Percentiles rank a stretch among this genome's conserved stretches.
Evolutionary conservation across 2,888 invertebrate species (phyloP).

Genomic region (Agrochola lota): DNA sequence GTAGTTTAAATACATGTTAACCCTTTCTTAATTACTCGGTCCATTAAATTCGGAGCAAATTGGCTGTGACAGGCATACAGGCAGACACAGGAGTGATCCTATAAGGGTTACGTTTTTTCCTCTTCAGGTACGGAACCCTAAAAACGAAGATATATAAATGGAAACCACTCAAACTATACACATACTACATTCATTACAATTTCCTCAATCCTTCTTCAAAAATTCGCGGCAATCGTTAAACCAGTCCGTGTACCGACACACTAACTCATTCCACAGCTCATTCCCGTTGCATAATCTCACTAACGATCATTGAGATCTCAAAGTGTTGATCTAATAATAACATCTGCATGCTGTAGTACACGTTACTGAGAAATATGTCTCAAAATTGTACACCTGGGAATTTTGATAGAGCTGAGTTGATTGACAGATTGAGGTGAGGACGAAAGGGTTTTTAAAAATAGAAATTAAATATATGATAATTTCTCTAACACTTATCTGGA

Average conservation of each 20-base stretch:
- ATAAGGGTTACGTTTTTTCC: too few species aligned
- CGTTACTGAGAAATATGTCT: slow-evolving; percentile 25
- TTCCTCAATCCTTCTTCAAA: too few species aligned
- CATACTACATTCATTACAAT: too few species aligned
- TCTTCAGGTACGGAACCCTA: too few species aligned
- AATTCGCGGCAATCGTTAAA: background rate
- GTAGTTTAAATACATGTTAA: too few species aligned
- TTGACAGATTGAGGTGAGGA: background rate
- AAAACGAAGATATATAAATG: too few species aligned
- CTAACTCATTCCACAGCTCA: slow-evolving; percentile 6
- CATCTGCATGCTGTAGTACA: background rate
- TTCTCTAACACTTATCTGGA: background rate
- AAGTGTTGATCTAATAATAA: slow-evolving; percentile 38
- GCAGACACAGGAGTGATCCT: too few species aligned
- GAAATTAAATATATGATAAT: background rate
- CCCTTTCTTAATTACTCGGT: too few species aligned
- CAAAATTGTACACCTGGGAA: slow-evolving; percentile 22
- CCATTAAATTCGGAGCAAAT: too few species aligned
- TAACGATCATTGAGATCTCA: slow-evolving; percentile 37
- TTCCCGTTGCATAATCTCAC: slow-evolving; percentile 46
- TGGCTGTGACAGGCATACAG: too few species aligned
- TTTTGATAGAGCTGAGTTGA: background rate
- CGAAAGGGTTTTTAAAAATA: background rate
- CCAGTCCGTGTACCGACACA: slow-evolving; percentile 7
- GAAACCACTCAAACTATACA: too few species aligned